phyloP scores from a whole-genome alignment of 2,113 vertebrate genomes.

The Sakesphorus luctuosus region DNA sequence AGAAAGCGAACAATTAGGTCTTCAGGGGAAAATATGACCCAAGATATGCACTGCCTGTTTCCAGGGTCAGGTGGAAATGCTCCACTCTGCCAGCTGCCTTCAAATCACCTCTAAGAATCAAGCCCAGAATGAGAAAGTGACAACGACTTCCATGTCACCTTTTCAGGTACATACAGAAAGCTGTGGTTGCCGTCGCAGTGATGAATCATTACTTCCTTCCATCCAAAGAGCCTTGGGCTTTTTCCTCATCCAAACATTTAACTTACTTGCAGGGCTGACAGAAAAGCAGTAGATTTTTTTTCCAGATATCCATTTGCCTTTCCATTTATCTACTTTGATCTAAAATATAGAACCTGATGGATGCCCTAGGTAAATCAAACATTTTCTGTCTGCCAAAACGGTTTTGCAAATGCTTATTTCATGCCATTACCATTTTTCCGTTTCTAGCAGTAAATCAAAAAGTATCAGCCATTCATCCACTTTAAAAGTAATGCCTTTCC shows the following conservation, averaged over 20 bases:
- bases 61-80: neutral
- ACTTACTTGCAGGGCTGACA: slow-evolving; percentile 60
- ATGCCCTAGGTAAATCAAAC: slow-evolving; percentile 79
- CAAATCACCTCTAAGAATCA: neutral
- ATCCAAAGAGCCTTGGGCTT: slow-evolving; percentile 3
- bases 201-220: slow-evolving; percentile 32
- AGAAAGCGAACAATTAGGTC: neutral
- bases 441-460: slow-evolving; percentile 80
- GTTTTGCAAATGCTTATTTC: slow-evolving; percentile 79
- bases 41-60: neutral
- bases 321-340: slow-evolving; percentile 79
- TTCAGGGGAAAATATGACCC: neutral
- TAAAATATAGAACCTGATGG: slow-evolving; percentile 74
- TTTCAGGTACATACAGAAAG: slow-evolving; percentile 22
- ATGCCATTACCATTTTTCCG: slow-evolving; percentile 79
- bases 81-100: neutral
- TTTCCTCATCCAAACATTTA: slow-evolving; percentile 50
- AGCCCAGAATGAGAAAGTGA: neutral
- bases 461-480: slow-evolving; percentile 78
- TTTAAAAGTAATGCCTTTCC: slow-evolving; percentile 80
- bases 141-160: neutral
- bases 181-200: neutral
- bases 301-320: slow-evolving; percentile 72
- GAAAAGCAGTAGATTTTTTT: slow-evolving; percentile 63
- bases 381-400: slow-evolving; percentile 75